These are phyloP conservation scores for Nymphalis urticae DNA, from an alignment of 2,888 invertebrate species.

Conservation along the genomic window DNA sequence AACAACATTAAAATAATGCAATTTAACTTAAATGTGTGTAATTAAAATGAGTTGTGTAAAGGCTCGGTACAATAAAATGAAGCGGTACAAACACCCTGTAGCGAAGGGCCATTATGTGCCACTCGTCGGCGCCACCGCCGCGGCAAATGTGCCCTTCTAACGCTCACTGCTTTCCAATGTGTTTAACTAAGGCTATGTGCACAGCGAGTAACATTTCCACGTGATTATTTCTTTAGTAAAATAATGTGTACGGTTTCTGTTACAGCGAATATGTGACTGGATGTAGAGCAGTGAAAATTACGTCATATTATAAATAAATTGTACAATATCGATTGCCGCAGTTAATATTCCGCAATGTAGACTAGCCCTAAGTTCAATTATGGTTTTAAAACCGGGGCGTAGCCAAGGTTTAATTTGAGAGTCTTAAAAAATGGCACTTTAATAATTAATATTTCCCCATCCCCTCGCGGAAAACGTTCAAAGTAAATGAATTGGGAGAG, in stretches of 20 bases:
- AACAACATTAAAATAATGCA: slow-evolving; percentile 25
- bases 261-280: neutral
- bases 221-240: neutral
- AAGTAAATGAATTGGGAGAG: slow-evolving; percentile 28
- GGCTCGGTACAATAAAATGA: neutral
- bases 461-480: slow-evolving; percentile 26
- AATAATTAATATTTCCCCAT: slow-evolving; percentile 35
- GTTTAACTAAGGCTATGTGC: neutral
- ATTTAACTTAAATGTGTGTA: slow-evolving; percentile 22
- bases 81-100: neutral
- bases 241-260: too few species aligned
- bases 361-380: slow-evolving; percentile 14
- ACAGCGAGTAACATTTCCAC: neutral
- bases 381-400: slow-evolving; percentile 19
- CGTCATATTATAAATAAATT: neutral
- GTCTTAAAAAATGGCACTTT: slow-evolving; percentile 35
- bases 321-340: neutral
- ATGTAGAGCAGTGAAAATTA: too few species aligned
- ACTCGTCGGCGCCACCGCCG: slow-evolving; percentile 8
- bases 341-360: neutral
- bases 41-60: slow-evolving; percentile 19
- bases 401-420: slow-evolving; percentile 29
- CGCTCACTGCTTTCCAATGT: slow-evolving; percentile 3
- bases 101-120: slow-evolving; percentile 9
- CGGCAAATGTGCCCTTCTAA: neutral